These are phyloP conservation scores for Serinus canaria DNA, from an alignment of 2,113 vertebrate species.

Conservation along the genomic window DNA sequence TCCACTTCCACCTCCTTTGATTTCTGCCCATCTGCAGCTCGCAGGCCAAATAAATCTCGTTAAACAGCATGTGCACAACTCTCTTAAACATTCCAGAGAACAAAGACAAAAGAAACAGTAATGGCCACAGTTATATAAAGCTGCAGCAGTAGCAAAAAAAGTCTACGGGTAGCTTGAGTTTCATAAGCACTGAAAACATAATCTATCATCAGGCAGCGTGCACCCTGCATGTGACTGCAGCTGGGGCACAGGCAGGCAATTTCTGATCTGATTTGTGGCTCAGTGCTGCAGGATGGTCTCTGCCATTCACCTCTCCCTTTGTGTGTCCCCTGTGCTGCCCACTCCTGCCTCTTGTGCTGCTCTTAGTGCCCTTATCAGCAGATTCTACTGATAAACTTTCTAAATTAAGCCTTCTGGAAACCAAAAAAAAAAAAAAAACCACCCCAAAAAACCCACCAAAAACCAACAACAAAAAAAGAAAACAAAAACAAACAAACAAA, in stretches of 20 bases:
- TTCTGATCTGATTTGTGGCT: slow-evolving; percentile 4
- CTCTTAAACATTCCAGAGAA: slow-evolving; percentile 69
- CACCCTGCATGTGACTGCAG: background rate
- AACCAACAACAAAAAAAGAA: background rate
- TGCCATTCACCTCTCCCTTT: background rate
- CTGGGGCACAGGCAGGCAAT: background rate
- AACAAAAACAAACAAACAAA: background rate
- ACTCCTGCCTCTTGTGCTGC: background rate
- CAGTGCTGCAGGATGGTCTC: background rate
- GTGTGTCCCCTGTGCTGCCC: rapidly evolving
- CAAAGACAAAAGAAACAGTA: slow-evolving; percentile 62
- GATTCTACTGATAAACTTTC: background rate
- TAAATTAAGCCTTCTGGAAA: background rate
- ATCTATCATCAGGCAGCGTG: background rate
- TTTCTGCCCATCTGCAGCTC: slow-evolving; percentile 68
- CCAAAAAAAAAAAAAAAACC: background rate
- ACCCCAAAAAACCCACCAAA: no score
- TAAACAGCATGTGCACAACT: slow-evolving; percentile 66
- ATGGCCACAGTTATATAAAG: slow-evolving; percentile 47
- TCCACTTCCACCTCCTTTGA: slow-evolving; percentile 70
- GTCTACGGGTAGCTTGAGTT: slow-evolving; percentile 21
- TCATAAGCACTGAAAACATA: slow-evolving; percentile 46
- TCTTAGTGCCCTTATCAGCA: background rate
- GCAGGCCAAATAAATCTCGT: slow-evolving; percentile 66
- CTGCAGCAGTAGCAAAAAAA: slow-evolving; percentile 54